Conservation (phyloP, 2,888 invertebrate species). For the Ischnura elegans region DNA sequence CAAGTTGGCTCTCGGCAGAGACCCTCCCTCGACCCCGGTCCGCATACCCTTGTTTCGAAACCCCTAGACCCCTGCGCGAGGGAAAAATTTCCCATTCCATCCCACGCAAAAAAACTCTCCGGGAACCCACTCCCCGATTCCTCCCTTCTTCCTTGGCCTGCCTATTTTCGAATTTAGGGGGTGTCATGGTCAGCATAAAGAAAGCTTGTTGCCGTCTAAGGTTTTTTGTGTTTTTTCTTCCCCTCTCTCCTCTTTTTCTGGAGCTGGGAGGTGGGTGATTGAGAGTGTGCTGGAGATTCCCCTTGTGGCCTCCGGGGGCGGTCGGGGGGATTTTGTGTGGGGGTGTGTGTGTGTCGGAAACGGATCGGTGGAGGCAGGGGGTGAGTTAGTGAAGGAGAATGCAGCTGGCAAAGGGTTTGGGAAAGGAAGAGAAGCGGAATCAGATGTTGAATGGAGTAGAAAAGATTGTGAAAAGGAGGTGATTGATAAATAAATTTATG, state of each 20-base stretch:
- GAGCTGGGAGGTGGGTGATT: background rate
- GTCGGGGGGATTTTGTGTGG: too few species aligned
- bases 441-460: too few species aligned
- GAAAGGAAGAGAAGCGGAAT: too few species aligned
- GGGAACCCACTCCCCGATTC: background rate
- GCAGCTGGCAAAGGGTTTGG: too few species aligned
- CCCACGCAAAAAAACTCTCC: background rate
- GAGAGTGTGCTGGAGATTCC: background rate
- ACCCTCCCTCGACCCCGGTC: background rate
- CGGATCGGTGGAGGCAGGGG: background rate
- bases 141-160: background rate
- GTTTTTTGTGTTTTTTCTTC: background rate
- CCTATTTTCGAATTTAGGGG: slow-evolving; percentile 31
- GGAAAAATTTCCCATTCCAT: background rate
- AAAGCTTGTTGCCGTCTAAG: slow-evolving; percentile 29
- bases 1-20: background rate
- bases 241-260: too few species aligned
- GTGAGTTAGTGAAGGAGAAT: too few species aligned
- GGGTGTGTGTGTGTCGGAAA: background rate
- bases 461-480: background rate
- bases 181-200: slow-evolving; percentile 35
- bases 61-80: background rate
- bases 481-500: background rate
- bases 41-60: slow-evolving; percentile 21
- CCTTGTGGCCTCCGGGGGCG: background rate